Percentiles rank a stretch among this genome's conserved stretches.
phyloP scores from a whole-genome alignment of 2,888 invertebrate genomes.

The Eledona agricola region DNA sequence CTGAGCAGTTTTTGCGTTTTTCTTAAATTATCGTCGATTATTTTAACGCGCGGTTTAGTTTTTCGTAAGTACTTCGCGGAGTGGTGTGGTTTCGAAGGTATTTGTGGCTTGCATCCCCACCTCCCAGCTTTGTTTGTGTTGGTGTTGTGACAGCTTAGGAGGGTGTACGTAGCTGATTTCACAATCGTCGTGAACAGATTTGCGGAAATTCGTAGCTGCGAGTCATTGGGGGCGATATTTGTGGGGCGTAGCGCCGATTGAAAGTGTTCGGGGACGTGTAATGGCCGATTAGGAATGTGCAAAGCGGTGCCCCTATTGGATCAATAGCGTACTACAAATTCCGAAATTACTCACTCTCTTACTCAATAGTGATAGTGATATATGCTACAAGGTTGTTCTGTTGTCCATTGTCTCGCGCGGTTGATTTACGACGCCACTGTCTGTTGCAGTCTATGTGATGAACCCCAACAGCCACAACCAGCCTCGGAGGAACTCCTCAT shows the following conservation, averaged over 20 bases:
- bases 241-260: conserved; percentile 36
- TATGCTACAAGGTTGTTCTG: conserved; percentile 48
- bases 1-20: conserved; percentile 11
- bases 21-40: conserved; percentile 24
- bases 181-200: conserved; percentile 50
- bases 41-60: conserved; percentile 13
- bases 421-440: conserved; percentile 24
- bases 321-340: conserved; percentile 58
- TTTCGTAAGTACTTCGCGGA: conserved; percentile 25
- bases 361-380: conserved; percentile 54
- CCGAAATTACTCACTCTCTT: conserved; percentile 56
- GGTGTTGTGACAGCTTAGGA: conserved; percentile 41
- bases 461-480: conserved; percentile 62
- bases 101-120: conserved; percentile 21
- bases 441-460: conserved; percentile 49
- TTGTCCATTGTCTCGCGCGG: conserved; percentile 38
- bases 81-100: conserved; percentile 1
- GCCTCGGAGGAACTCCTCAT: conserved; percentile 59
- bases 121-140: conserved; percentile 31
- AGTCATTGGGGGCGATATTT: conserved; percentile 23
- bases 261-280: conserved; percentile 27
- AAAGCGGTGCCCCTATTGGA: conserved; percentile 56
- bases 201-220: conserved; percentile 36
- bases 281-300: conserved; percentile 50
- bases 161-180: conserved; percentile 55